A percentile compares a stretch with the other conserved stretches of the same genome.
phyloP scores from a whole-genome alignment of 2,888 invertebrate genomes.

The Spodoptera picta region DNA sequence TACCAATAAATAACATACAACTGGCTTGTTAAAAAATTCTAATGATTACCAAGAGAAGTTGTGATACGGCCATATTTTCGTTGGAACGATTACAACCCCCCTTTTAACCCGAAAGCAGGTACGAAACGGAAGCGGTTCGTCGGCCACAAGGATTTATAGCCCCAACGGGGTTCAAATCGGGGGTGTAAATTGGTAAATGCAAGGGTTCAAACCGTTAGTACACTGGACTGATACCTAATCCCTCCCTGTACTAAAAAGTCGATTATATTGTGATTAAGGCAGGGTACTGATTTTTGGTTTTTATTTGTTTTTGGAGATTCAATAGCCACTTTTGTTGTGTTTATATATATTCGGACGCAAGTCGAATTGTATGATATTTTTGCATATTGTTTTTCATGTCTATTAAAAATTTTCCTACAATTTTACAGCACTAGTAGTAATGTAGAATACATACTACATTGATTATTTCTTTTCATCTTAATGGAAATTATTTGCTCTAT shows the following conservation, averaged over 20 bases:
- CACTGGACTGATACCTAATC: conserved; percentile 42
- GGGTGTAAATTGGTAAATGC: conserved; percentile 70
- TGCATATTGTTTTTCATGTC: too few relatives aligned
- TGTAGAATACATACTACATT: too few relatives aligned
- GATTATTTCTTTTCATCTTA: too few relatives aligned
- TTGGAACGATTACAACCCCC: conserved; percentile 62
- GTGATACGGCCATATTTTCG: conserved; percentile 69
- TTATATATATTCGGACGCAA: too few relatives aligned
- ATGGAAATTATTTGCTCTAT: too few relatives aligned
- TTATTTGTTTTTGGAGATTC: too few relatives aligned
- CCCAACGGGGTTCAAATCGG: conserved; percentile 61
- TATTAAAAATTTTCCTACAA: too few relatives aligned
- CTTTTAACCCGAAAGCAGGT: conserved; percentile 73
- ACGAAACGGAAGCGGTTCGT: conserved; percentile 81
- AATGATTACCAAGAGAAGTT: conserved; percentile 61
- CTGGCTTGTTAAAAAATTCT: conserved; percentile 53
- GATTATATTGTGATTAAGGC: conserved; percentile 31
- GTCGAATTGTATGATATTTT: too few relatives aligned
- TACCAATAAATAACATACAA: conserved; percentile 47
- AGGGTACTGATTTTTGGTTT: conserved; percentile 6
- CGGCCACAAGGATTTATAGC: conserved; percentile 76
- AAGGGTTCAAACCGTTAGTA: conserved; percentile 56
- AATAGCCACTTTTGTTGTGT: too few relatives aligned
- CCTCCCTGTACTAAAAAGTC: conserved; percentile 39
- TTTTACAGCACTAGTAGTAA: too few relatives aligned